Conservation (phyloP, 2,888 invertebrate genomes). For the Muschampia plurimacula region DNA sequence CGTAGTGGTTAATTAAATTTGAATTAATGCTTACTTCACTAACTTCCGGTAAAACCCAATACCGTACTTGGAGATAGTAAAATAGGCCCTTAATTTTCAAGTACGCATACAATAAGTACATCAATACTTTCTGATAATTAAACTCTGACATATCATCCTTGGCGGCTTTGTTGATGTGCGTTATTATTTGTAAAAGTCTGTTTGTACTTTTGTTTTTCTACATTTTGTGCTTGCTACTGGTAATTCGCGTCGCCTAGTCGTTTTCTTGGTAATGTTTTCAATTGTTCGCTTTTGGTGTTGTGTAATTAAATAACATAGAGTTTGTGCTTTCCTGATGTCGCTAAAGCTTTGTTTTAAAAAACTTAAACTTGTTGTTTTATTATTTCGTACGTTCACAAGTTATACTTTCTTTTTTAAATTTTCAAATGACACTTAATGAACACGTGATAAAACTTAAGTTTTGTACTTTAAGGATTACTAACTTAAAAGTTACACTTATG, state of each 20-base stretch:
- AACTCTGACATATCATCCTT: not conserved
- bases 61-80: not conserved
- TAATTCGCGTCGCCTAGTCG: not conserved
- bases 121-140: no score
- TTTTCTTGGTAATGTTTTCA: constrained; percentile 1
- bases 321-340: constrained; percentile 23
- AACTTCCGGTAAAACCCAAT: no score
- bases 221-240: not conserved
- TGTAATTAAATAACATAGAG: constrained; percentile 4
- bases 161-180: not conserved
- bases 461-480: not conserved
- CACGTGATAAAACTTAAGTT: not conserved
- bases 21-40: not conserved
- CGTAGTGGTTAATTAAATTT: not conserved
- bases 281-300: constrained; percentile 21
- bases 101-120: no score
- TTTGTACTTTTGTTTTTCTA: not conserved
- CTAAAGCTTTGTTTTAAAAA: not conserved
- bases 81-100: not conserved
- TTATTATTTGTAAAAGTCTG: not conserved
- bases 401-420: not conserved
- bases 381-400: not conserved
- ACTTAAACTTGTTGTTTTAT: not conserved
- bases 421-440: not conserved
- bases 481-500: not conserved